Base-by-base conservation (phyloP, 2,888 invertebrate genomes). In the Agonopterix alstromeriana region DNA sequence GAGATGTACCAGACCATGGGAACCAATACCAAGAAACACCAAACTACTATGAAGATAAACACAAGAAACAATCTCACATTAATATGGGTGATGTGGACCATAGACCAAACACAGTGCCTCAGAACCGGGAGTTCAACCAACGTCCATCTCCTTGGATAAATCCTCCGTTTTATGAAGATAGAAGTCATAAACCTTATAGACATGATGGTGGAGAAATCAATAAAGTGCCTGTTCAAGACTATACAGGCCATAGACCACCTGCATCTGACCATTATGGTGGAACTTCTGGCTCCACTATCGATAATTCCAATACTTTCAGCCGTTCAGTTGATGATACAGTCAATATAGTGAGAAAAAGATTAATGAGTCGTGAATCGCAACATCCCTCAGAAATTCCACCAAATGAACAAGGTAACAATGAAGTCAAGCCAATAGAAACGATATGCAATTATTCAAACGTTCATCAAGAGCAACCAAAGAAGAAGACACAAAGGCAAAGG, bases 261-360 rank as follows among this genome's bases (percentile, higher is more conserved):
- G 65, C 87, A n/a, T 85, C 85, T 42, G 87, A 87, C 54, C 82
- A 88, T 55, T 88, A 86, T 61, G 80, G 73, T 12, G 67, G 73
- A 2, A 80, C 73, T 48, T 64, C 78, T 43, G 69, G 70, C 7
- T 62, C 78, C 11, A 62, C 65, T 1, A 68, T 68, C 46, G 82
- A 80, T 51, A 82, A 76, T 49, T 82, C 85, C 14, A 71, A 83
- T 53, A 72, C 77, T 43, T 88, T 84, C 55, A 85, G 77, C 49
- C 64, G 78, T 10, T 86, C 88, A 41, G 77, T 87, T 17, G 82
- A 84, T 65, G 88, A 87, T 51, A 88, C 88, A 42, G 88, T 88
- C 41, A 79, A 87, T 59, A 82, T 88, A 51, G 68, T 88, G 3
- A 71, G 86, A 44, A 82, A 73, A 58, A 62, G 77, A 46, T 58